phyloP scores from a whole-genome alignment of 2,113 vertebrate species.

The Syngnathus floridae region DNA sequence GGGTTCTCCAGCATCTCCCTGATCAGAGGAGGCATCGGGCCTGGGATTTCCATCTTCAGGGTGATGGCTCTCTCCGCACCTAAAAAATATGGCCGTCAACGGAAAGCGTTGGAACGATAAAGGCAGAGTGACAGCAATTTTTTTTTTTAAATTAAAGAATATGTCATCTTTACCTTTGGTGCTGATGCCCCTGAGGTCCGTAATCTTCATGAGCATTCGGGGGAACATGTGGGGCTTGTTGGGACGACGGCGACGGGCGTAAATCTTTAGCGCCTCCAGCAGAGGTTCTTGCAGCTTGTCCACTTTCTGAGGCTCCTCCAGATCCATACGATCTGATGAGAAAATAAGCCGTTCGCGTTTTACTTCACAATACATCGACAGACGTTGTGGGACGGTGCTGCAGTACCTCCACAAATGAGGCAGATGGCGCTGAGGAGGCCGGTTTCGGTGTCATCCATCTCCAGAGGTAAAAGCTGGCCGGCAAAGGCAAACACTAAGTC shows the following conservation, averaged over 20 bases:
- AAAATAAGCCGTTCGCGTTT: too few species aligned
- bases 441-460: slow-evolving; percentile 91
- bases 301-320: slow-evolving; percentile 87
- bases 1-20: slow-evolving; percentile 94
- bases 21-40: slow-evolving; percentile 89
- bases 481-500: slow-evolving; percentile 88
- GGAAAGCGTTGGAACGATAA: not conserved
- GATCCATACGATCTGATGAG: slow-evolving; percentile 83
- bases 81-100: slow-evolving; percentile 33
- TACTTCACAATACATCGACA: too few species aligned
- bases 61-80: slow-evolving; percentile 85
- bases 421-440: slow-evolving; percentile 93
- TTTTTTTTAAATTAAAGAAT: not conserved
- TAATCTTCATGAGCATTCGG: slow-evolving; percentile 94
- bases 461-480: slow-evolving; percentile 83
- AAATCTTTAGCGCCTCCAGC: slow-evolving; percentile 86
- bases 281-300: slow-evolving; percentile 88
- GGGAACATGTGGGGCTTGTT: slow-evolving; percentile 94
- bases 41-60: slow-evolving; percentile 92
- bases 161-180: slow-evolving; percentile 78
- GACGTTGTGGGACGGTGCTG: slow-evolving; percentile 15
- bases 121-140: too few species aligned
- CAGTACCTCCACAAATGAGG: slow-evolving; percentile 89
- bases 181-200: slow-evolving; percentile 89
- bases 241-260: slow-evolving; percentile 83